Conservation (phyloP, 2,888 invertebrate species). For the Spodoptera littoralis region DNA sequence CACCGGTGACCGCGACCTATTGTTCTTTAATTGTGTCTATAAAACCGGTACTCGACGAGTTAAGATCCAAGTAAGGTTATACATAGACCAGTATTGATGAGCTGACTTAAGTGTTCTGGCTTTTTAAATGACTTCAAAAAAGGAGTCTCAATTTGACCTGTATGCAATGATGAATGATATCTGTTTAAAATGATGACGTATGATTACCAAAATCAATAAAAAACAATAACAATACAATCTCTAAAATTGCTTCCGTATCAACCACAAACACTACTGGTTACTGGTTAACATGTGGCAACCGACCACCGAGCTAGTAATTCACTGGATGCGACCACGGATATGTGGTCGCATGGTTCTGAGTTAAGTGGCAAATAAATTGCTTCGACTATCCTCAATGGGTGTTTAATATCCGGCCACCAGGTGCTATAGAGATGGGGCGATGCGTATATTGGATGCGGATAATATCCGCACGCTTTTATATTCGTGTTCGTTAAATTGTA, state of each 20-base stretch:
- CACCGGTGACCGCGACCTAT: too few relatives aligned
- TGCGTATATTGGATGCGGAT: slow-evolving; percentile 49
- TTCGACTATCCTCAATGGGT: slow-evolving; percentile 51
- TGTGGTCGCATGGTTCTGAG: slow-evolving; percentile 54
- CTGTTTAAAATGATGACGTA: too few relatives aligned
- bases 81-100: too few relatives aligned
- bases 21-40: too few relatives aligned
- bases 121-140: too few relatives aligned
- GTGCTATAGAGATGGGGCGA: slow-evolving; percentile 51
- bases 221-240: neutral
- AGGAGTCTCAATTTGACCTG: too few relatives aligned
- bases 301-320: slow-evolving; percentile 41
- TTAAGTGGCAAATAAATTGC: slow-evolving; percentile 61
- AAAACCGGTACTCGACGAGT: too few relatives aligned
- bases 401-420: slow-evolving; percentile 59
- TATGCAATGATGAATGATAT: too few relatives aligned
- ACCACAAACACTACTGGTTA: slow-evolving; percentile 22
- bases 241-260: slow-evolving; percentile 3
- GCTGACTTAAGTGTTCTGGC: too few relatives aligned
- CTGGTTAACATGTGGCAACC: slow-evolving; percentile 25
- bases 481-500: slow-evolving; percentile 17
- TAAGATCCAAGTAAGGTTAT: too few relatives aligned
- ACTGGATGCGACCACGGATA: slow-evolving; percentile 46
- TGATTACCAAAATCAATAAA: too few relatives aligned
- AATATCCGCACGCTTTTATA: slow-evolving; percentile 43